Evolutionary conservation across 2,113 vertebrate genomes (phyloP), one percentile per base, ranked within the genome.

Genomic region (Lagopus leucura): DNA sequence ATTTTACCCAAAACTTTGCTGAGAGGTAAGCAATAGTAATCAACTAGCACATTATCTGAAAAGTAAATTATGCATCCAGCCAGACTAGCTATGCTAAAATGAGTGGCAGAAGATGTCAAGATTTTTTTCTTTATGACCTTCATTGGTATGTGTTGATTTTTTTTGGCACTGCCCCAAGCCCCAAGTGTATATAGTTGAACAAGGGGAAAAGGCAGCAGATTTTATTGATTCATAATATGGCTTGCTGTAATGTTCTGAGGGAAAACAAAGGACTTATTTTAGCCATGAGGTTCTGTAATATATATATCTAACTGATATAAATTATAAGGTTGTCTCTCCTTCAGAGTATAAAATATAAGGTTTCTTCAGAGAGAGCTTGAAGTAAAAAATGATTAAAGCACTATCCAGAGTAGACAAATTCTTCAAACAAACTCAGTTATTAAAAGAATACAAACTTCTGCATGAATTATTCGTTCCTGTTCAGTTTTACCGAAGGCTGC

Each of bases 221-320:
- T 92, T 92, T 92, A 93, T 86, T 92, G 92, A 86, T 87, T 95
- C 81, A 86, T 94, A 95, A 88, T 86, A 93, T 47, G 81, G 38
- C 47, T 91, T 93, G 70, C 85, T 88, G 63, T 66, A 89, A 81
- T 70, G 60, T 84, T 88, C 83, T 72, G 57, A 71, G 47, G 24
- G 60, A 89, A 95, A 93, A 95, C 85, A 95, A 96, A 94, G 82
- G 54, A 57, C 87, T 94, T 96, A 78, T 94, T 92, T 95, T 96
- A 90, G 67, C 54, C 91, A n/a, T 81, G 88, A 89, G 69, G 65
- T 71, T 75, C 70, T 84, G 76, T 75, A 89, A 82, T 77, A 94
- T 77, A 94, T 77, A 86, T 90, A 88, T 90, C 94, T 96, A 95
- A 96, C 66, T 86, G 38, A 50, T 77, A 90, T 91, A 94, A 94